Evolutionary conservation across 2,888 invertebrate genomes (phyloP), one percentile per base, ranked within the genome.

Genomic region (Melanophora roralis): DNA sequence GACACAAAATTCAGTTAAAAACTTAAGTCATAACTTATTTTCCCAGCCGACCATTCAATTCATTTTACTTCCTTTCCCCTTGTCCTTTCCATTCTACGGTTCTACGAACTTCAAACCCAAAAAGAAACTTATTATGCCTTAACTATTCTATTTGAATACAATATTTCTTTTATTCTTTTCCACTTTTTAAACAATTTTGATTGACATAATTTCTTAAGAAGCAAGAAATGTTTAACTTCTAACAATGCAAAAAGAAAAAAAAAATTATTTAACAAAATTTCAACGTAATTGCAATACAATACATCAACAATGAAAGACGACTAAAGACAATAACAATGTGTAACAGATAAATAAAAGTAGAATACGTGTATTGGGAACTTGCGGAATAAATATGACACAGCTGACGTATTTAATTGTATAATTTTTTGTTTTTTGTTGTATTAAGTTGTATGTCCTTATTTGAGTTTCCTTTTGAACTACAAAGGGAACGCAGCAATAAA

Each of bases 1-100:
- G n/a, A n/a, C n/a, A n/a, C n/a, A n/a, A n/a, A n/a, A n/a, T n/a
- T n/a, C n/a, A n/a, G n/a, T n/a, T n/a, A n/a, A n/a, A n/a, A n/a
- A n/a, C n/a, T n/a, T n/a, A n/a, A n/a, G n/a, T n/a, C n/a, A n/a
- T n/a, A n/a, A n/a, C n/a, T n/a, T n/a, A n/a, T n/a, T n/a, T n/a
- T n/a, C n/a, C n/a, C n/a, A n/a, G n/a, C n/a, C n/a, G n/a, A n/a
- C n/a, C n/a, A n/a, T n/a, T n/a, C n/a, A n/a, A n/a, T n/a, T n/a
- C 6, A 1, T n/a, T 40, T 23, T 59, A 5, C 23, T 8, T 59
- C 9, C 43, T 65, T 57, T 57, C 34, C 72, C 68, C 62, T 68
- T 67, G 62, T 19, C 47, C 72, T 59, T 76, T 73, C 72, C 76
- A 57, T 57, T 71, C n/a, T n/a, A n/a, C n/a, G n/a, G n/a, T n/a